Conservation (phyloP, 2,888 invertebrate species). For the Noctua comes region DNA sequence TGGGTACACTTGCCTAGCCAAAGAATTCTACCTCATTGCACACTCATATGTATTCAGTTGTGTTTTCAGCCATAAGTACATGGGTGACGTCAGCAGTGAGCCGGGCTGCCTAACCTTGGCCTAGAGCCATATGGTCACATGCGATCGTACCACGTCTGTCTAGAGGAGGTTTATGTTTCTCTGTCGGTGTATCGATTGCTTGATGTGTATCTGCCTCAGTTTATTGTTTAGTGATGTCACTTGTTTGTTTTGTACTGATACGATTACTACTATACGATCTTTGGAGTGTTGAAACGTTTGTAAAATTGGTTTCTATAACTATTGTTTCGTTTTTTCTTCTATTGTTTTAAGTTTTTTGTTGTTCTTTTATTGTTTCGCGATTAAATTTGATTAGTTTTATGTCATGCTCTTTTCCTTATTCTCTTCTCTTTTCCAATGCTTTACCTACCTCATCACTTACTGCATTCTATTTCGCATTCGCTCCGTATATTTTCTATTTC, state of each 20-base stretch:
- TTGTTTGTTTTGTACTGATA: neutral
- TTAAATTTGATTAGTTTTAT: neutral
- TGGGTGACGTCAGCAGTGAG: constrained; percentile 42
- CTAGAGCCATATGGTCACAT: constrained; percentile 59
- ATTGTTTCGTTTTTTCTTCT: neutral
- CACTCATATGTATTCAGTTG: constrained; percentile 42
- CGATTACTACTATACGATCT: too few species aligned
- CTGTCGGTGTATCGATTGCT: constrained; percentile 7
- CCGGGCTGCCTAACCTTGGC: constrained; percentile 62
- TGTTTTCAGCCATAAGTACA: constrained; percentile 25
- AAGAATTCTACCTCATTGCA: constrained; percentile 44
- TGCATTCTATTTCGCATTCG: neutral
- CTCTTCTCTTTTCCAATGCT: too few species aligned
- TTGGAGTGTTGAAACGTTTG: neutral
- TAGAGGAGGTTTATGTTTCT: constrained; percentile 10
- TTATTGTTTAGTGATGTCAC: constrained; percentile 8
- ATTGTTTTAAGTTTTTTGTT: neutral
- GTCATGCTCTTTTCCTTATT: neutral
- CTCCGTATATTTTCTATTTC: neutral
- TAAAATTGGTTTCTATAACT: neutral
- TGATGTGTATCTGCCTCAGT: constrained; percentile 16
- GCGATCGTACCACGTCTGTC: constrained; percentile 22
- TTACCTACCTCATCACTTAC: too few species aligned
- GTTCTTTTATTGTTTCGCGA: neutral
- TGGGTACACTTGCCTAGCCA: constrained; percentile 10